Conservation (phyloP, 2,797 vertebrate genomes). For the Thaleichthys pacificus region DNA sequence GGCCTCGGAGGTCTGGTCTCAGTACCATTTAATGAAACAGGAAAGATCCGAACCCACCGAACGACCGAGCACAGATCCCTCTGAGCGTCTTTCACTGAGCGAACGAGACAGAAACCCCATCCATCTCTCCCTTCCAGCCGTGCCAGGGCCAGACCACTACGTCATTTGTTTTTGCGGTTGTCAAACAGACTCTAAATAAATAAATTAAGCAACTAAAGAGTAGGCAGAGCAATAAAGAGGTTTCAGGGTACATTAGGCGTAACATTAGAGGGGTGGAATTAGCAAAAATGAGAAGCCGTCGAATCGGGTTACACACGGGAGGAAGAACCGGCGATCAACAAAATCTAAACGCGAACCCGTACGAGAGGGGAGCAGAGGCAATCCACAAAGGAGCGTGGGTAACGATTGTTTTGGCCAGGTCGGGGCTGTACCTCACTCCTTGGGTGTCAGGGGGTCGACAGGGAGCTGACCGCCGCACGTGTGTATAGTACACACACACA, state of each 20-base stretch:
- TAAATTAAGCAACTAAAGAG: constrained; percentile 68
- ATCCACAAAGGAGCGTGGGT: constrained; percentile 76
- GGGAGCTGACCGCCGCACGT: constrained; percentile 56
- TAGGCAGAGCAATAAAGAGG: constrained; percentile 69
- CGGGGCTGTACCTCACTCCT: constrained; percentile 65
- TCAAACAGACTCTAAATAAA: constrained; percentile 65
- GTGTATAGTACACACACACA: constrained; percentile 11
- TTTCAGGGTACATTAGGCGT: constrained; percentile 74
- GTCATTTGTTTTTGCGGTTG: constrained; percentile 66
- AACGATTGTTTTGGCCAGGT: constrained; percentile 80
- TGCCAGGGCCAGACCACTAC: constrained; percentile 51
- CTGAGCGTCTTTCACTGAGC: constrained; percentile 37
- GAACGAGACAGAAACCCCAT: constrained; percentile 39
- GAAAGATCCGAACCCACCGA: not conserved
- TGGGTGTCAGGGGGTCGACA: constrained; percentile 55
- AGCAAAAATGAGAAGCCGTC: constrained; percentile 67
- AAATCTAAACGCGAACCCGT: constrained; percentile 77
- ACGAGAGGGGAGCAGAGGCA: constrained; percentile 58
- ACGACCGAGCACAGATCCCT: constrained; percentile 18
- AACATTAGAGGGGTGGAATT: constrained; percentile 75
- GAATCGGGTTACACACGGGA: constrained; percentile 70
- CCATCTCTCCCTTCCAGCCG: constrained; percentile 48
- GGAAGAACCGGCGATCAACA: constrained; percentile 70
- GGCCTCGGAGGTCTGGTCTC: no score
- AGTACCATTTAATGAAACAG: no score